Base-by-base conservation (phyloP, 2,113 vertebrate genomes). In the Macquaria australasica region DNA sequence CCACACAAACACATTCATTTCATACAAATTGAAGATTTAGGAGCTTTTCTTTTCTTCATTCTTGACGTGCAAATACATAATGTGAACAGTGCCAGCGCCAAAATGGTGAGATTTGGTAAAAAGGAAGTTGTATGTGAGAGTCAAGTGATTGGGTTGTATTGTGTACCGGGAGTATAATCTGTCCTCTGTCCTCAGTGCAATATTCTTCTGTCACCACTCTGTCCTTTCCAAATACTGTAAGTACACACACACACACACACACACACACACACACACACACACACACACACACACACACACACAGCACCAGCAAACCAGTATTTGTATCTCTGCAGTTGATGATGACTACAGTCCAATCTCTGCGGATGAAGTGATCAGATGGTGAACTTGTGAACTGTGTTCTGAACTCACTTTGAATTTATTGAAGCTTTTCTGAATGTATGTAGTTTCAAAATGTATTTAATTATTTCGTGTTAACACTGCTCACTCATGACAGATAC, bases 131-230 rank as follows among this genome's bases (percentile, higher is more conserved):
- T 50, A 20, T 34, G 55, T 66, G 63, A n/a, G 60, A 37, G 39
- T 66, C 55, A 31, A 63, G 51, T 62, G 84, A 84, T 72, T 83
- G 71, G n/a, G 73, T 67, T 39, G 58, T 81, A 45, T 60, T 77
- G 53, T 76, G 73, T 6, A 51, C 53, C 37, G 53, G 6, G 5
- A 82, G 60, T 73, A n/a, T 75, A 89, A 81, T 89, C 73, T 43
- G 34, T 82, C 82, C 64, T 89, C 73, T 43, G 34, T 82, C 82
- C 64, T 76, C 28, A 8, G 34, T 69, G 69, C 60, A 88, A 77
- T 87, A 75, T 80, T 81, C 60, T n/a, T 74, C 66, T 60, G 37
- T 68, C 74, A 43, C 60, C 55, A n/a, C 53, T 43, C 48, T 76
- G 62, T 51, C 63, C 78, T 53, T 41, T 81, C 59, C 70, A 70